Evolutionary conservation across 2,888 invertebrate species (phyloP), one percentile per base, ranked within the genome.

Genomic region (Calameuta pallipes): DNA sequence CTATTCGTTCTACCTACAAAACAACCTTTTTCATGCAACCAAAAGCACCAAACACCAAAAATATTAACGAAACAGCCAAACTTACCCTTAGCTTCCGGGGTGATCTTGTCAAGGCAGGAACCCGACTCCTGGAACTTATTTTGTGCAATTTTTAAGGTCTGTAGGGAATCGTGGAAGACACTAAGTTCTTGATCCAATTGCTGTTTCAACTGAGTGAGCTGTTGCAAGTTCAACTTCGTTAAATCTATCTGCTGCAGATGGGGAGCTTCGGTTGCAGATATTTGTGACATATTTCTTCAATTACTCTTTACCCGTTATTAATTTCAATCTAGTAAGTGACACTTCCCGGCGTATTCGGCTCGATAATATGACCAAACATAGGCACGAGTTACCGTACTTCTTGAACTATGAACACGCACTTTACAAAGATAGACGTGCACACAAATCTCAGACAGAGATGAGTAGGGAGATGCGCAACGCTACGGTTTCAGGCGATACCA

Each of bases 111-210:
- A 75, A 97, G 93, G 86, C 95, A 96, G 87, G 97, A 97, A 75
- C 96, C 96, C 1, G 98, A 98, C 88, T 96, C 96, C 79, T 95
- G 95, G 92, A 97, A 98, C 93, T 98, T 98, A 56, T 94, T 94
- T 92, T 98, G 98, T 11, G 98, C 98, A 88, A 96, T 94, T 92
- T 98, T 98, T 78, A 99, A 93, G 34, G 97, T 96, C 89, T 96
- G 96, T 83, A 98, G 92, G 0, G 98, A 98, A 83, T 97, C 97
- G 93, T 97, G 96, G 91, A 98, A 97, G 74, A 98, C 94, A 85
- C 94, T 94, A 80, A 98, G 93, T 92, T 98, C 98, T 96, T 96
- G 96, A 92, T 98, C 97, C 84, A 98, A 93, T 92, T 97, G 97
- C 88, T 96, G 96, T 91, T 97, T 97, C 78, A 98, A 92, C 88